Conservation (phyloP, 1,140 invertebrate genomes). For the Harpegnathos saltator region DNA sequence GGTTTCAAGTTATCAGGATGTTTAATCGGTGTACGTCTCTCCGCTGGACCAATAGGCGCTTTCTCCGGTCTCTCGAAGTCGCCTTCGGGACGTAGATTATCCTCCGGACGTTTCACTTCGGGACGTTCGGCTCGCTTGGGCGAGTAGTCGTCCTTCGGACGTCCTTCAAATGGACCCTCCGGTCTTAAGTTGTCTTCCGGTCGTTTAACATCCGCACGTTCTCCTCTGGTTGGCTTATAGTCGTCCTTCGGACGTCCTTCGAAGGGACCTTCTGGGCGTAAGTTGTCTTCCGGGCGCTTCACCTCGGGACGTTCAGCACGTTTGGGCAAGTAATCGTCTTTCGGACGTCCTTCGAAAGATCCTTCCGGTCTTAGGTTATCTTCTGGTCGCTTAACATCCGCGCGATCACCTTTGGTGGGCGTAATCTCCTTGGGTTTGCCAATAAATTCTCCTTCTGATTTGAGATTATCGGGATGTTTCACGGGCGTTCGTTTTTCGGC, state of each 20-base stretch:
- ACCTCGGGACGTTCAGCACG: slow-evolving; percentile 79
- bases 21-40: slow-evolving; percentile 80
- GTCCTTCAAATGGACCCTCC: slow-evolving; percentile 85
- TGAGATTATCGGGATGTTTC: slow-evolving; percentile 83
- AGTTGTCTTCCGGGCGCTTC: slow-evolving; percentile 84
- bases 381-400: slow-evolving; percentile 58
- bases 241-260: slow-evolving; percentile 81
- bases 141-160: slow-evolving; percentile 72
- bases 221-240: slow-evolving; percentile 84
- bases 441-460: slow-evolving; percentile 88
- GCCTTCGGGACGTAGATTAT: slow-evolving; percentile 86
- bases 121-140: slow-evolving; percentile 78
- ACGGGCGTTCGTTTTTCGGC: slow-evolving; percentile 79
- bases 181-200: slow-evolving; percentile 87
- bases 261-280: slow-evolving; percentile 88
- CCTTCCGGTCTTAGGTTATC: slow-evolving; percentile 87
- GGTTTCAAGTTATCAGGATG: slow-evolving; percentile 85
- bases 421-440: slow-evolving; percentile 68
- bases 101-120: slow-evolving; percentile 65
- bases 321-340: slow-evolving; percentile 37
- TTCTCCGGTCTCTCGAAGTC: slow-evolving; percentile 86
- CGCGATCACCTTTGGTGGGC: slow-evolving; percentile 45
- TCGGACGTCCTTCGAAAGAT: slow-evolving; percentile 86
- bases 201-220: slow-evolving; percentile 79
- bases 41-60: slow-evolving; percentile 71